Percentiles rank a stretch among this genome's conserved stretches.
Conservation (phyloP, 1,140 invertebrate genomes). For the Armadillidium nasatum region DNA sequence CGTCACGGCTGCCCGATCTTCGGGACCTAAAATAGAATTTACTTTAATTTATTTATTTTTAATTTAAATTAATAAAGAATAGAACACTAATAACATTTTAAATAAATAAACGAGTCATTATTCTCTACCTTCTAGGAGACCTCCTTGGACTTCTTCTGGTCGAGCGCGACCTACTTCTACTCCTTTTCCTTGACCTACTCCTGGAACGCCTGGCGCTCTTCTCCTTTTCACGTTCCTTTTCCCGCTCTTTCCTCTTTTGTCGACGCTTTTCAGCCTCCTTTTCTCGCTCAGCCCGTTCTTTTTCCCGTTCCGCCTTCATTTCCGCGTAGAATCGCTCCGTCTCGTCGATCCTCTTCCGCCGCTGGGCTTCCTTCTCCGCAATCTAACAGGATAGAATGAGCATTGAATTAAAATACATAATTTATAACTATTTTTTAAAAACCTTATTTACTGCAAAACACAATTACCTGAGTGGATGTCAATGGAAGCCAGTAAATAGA, state of each 20-base stretch:
- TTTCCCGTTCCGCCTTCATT: slow-evolving; percentile 24
- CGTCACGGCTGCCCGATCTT: neutral
- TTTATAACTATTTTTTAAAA: neutral
- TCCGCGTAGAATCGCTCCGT: slow-evolving; percentile 21
- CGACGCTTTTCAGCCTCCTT: slow-evolving; percentile 21
- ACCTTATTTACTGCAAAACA: neutral
- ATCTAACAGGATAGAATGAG: neutral
- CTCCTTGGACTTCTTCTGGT: slow-evolving; percentile 19
- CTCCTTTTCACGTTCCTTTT: slow-evolving; percentile 16
- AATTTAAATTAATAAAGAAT: too few relatives aligned
- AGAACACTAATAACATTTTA: too few relatives aligned
- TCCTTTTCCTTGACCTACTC: slow-evolving; percentile 10
- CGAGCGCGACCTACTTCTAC: slow-evolving; percentile 14
- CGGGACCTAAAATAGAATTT: neutral
- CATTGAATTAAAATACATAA: neutral
- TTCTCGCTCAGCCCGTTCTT: slow-evolving; percentile 19
- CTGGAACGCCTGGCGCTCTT: slow-evolving; percentile 15
- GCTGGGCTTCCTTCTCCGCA: slow-evolving; percentile 28
- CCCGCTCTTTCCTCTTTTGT: slow-evolving; percentile 7
- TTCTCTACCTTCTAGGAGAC: slow-evolving; percentile 22
- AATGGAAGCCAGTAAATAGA: slow-evolving; percentile 28
- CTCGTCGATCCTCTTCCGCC: slow-evolving; percentile 25
- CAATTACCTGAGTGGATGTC: slow-evolving; percentile 21
- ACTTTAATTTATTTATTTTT: too few relatives aligned
- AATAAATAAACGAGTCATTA: neutral